phyloP scores from a whole-genome alignment of 1,140 invertebrate species.

The Platyscapa corneri region DNA sequence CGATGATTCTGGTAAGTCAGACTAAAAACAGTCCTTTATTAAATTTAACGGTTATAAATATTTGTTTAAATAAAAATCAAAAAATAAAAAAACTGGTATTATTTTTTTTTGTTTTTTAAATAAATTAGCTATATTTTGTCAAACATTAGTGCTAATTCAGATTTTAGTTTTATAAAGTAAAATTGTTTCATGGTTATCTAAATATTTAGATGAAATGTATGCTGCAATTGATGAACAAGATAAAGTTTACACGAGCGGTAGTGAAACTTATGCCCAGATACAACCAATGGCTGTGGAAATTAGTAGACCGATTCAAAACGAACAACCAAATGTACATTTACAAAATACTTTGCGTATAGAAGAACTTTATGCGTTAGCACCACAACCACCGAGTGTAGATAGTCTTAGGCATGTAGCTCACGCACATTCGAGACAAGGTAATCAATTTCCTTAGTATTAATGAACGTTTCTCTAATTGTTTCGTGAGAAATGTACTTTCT shows the following conservation, averaged over 20 bases:
- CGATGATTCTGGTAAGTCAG: constrained; percentile 83
- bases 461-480: neutral
- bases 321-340: constrained; percentile 65
- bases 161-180: neutral
- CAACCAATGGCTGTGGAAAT: constrained; percentile 78
- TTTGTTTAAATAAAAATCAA: too few relatives aligned
- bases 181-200: neutral
- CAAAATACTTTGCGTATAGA: constrained; percentile 59
- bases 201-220: constrained; percentile 86
- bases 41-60: neutral
- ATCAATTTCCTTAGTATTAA: constrained; percentile 32
- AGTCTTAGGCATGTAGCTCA: constrained; percentile 78
- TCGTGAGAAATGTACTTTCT: constrained; percentile 15
- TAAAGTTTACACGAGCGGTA: constrained; percentile 85
- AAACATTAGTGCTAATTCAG: too few relatives aligned
- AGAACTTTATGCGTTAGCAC: constrained; percentile 66
- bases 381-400: constrained; percentile 77
- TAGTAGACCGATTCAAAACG: constrained; percentile 68
- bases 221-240: constrained; percentile 89
- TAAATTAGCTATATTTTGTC: neutral
- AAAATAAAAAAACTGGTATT: too few relatives aligned
- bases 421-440: constrained; percentile 84
- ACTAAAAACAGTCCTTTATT: neutral
- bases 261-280: constrained; percentile 91
- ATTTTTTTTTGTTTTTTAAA: too few relatives aligned